phyloP scores from a whole-genome alignment of 2,888 invertebrate genomes.

The Arenicola marina region DNA sequence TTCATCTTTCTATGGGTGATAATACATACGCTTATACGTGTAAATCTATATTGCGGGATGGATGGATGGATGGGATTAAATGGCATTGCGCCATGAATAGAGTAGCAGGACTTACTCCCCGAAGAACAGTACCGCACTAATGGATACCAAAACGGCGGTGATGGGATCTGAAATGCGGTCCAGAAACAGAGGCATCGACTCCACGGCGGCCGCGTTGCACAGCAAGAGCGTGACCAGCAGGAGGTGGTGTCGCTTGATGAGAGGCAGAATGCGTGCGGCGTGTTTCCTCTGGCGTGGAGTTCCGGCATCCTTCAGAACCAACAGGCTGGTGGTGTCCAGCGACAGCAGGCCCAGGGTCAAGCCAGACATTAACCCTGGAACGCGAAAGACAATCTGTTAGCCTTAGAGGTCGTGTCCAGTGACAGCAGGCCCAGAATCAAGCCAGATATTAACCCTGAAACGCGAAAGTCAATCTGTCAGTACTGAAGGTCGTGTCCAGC shows the following conservation, averaged over 20 bases:
- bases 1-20: too few species aligned
- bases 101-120: slow-evolving; percentile 61
- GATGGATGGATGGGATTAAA: too few species aligned
- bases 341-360: slow-evolving; percentile 59
- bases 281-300: slow-evolving; percentile 47
- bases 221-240: slow-evolving; percentile 58
- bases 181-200: slow-evolving; percentile 60
- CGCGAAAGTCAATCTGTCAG: too few species aligned
- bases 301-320: slow-evolving; percentile 54
- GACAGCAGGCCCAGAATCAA: too few species aligned
- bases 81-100: too few species aligned
- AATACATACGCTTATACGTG: too few species aligned
- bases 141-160: slow-evolving; percentile 55
- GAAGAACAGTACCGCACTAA: slow-evolving; percentile 58
- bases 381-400: too few species aligned
- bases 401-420: too few species aligned
- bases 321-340: slow-evolving; percentile 52
- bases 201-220: slow-evolving; percentile 57
- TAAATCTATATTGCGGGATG: too few species aligned
- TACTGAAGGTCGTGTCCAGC: too few species aligned
- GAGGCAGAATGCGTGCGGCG: slow-evolving; percentile 52
- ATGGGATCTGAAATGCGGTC: slow-evolving; percentile 56
- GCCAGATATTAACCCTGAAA: too few species aligned
- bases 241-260: slow-evolving; percentile 56
- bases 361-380: slow-evolving; percentile 60